Base-by-base conservation (phyloP, 2,888 invertebrate genomes). In the Tenthredo livida region DNA sequence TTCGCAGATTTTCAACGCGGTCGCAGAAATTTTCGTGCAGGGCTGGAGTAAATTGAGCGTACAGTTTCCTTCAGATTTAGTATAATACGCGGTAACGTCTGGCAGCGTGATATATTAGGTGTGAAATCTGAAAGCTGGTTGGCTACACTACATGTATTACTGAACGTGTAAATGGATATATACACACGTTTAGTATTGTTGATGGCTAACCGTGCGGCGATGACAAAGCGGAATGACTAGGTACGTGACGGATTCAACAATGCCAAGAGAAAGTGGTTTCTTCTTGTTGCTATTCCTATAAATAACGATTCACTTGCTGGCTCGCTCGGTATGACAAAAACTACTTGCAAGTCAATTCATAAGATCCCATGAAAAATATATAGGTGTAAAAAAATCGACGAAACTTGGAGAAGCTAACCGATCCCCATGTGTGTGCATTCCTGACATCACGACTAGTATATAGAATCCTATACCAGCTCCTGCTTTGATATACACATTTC, bases 101-200 rank as follows among this genome's bases (percentile, higher is more conserved):
- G 65, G 25, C 12, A 65, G 61, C 25, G 65, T 80, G 43, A 80
- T 65, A 61, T 25, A 65, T 43, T 61, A 80, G 40, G 80, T 43
- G 80, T 80, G 80, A 58, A 80, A 80, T 80, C 80, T 80, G 37
- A 43, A 80, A 21, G 80, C 80, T 65, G 25, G 37, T 54, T 61
- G 54, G 61, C 80, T 33, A 80, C 29, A n/a, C 80, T 33, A 80
- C 29, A n/a, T 33, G 75, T 37, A 43, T 40, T 54, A 77, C 61
- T 29, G 37, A 80, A 21, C 40, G 21, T 29, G 33, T 54, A 29
- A 33, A 77, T 77, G 77, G 77, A 25, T 80, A 33, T 65, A 61
- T 21, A 65, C 43, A 61, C 37, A 65, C 43, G 40, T 61, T 80
- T 37, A 47, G 83, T 70, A 83, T 83, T 83, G 83, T 83, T 50